Evolutionary conservation across 2,888 invertebrate species (phyloP).

Genomic region (Andrena flavipes): DNA sequence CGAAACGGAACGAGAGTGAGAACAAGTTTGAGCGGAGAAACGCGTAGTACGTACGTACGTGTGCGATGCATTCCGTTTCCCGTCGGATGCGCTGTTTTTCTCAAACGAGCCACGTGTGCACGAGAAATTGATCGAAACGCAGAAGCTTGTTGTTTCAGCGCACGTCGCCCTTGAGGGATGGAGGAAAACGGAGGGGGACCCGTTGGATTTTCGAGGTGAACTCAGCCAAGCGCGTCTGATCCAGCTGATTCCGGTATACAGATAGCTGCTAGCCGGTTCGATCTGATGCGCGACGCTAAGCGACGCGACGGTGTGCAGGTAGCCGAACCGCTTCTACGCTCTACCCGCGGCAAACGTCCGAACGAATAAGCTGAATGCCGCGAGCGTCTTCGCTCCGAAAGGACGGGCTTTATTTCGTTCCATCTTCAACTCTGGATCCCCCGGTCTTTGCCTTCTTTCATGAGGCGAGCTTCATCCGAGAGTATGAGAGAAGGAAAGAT

Average conservation of each 20-base stretch:
- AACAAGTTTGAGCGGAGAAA: background rate
- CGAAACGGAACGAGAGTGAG: background rate
- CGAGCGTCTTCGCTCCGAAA: constrained; percentile 44
- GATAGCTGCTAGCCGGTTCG: no score
- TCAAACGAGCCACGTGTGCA: background rate
- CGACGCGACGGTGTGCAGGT: no score
- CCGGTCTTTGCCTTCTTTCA: constrained; percentile 63
- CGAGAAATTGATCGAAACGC: background rate
- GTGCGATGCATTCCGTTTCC: no score
- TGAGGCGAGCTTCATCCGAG: constrained; percentile 40
- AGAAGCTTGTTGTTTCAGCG: background rate
- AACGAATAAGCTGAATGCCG: constrained; percentile 72
- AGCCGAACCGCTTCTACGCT: no score
- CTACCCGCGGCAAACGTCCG: constrained; percentile 47
- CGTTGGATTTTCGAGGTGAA: no score
- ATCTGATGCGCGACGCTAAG: no score
- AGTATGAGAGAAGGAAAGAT: constrained; percentile 5
- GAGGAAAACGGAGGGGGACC: no score
- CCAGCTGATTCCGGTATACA: no score
- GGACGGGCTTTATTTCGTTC: constrained; percentile 62
- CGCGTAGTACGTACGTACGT: background rate
- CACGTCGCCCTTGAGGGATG: no score
- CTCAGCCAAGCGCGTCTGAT: no score
- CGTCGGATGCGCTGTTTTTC: background rate
- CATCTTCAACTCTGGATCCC: constrained; percentile 44